Evolutionary conservation across 2,113 vertebrate species (phyloP), one percentile per base, ranked within the genome.

Genomic region (Seriola rivoliana): DNA sequence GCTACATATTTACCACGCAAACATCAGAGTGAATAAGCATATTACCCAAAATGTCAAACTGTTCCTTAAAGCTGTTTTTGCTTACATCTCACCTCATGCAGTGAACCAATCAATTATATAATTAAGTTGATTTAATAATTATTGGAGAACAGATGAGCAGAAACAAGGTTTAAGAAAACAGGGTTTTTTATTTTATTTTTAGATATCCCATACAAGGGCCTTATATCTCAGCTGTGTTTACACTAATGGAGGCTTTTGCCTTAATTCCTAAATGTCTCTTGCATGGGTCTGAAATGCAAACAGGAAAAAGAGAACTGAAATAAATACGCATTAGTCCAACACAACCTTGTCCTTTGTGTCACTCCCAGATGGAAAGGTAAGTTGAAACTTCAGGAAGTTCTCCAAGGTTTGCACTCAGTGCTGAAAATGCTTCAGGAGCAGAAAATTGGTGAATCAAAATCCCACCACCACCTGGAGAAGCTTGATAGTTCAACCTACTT

Each of bases 281-380:
- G 17, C 7, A 29, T 62, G 25, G 19, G 23, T 77, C 13, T 82
- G 70, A 34, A 66, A 80, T 58, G 1, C 48, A 60, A n/a, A 8
- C 1, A 36, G 2, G 21, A 10, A 57, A 62, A 57, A n/a, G 29
- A 40, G 0, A 64, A 38, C 36, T 67, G 21, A 29, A 78, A 90
- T 77, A 87, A 91, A 88, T 84, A 78, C 75, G 36, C 11, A 50
- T 80, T 34, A 40, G 12, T 84, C 67, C 72, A 63, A 60, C 64
- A 14, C 34, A 23, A 44, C n/a, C 52, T 67, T 3, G 8, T 74
- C 34, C n/a, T 68, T 21, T 36, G 52, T 25, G 17, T 76, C 1
- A 3, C 34, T 79, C 58, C 42, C 32, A 48, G 40, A 38, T 65
- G 55, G 34, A 81, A 74, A 78, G 1, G 19, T 11, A 23, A 46